Percentiles rank a stretch among this genome's conserved stretches.
phyloP scores from a whole-genome alignment of 2,797 vertebrate genomes.

The Brachyalestes nurse region DNA sequence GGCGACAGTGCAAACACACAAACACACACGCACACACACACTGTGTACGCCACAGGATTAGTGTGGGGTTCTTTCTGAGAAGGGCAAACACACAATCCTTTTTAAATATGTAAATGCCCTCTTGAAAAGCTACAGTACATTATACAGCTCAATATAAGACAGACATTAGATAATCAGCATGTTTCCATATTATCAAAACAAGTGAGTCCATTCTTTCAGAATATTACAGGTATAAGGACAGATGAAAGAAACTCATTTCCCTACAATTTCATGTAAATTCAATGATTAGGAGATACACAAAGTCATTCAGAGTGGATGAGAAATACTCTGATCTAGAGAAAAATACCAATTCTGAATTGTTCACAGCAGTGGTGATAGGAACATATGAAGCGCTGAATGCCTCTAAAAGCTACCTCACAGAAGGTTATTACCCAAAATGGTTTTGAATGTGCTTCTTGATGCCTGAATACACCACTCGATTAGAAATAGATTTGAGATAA shows the following conservation, averaged over 20 bases:
- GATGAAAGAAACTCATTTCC: neutral
- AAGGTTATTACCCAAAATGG: too few relatives aligned
- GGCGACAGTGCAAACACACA: neutral
- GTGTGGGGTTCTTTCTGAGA: neutral
- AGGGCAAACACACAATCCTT: slow-evolving; percentile 9
- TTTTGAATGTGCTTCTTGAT: too few relatives aligned
- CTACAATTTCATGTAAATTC: too few relatives aligned
- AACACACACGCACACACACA: slow-evolving; percentile 25
- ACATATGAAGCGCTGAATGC: too few relatives aligned
- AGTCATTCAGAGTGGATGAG: too few relatives aligned
- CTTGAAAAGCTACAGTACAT: neutral
- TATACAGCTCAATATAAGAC: neutral
- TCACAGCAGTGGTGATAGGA: too few relatives aligned
- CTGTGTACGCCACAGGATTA: neutral
- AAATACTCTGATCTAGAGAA: too few relatives aligned
- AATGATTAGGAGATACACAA: too few relatives aligned
- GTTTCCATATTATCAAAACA: neutral
- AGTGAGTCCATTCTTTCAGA: neutral
- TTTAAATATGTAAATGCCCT: neutral
- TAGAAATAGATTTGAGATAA: too few relatives aligned
- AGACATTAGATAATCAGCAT: neutral
- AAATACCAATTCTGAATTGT: too few relatives aligned
- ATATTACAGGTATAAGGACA: neutral
- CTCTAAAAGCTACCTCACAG: too few relatives aligned
- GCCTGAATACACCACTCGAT: too few relatives aligned